Evolutionary conservation across 1,140 invertebrate species (phyloP).

Genomic region (Theocolax elegans): DNA sequence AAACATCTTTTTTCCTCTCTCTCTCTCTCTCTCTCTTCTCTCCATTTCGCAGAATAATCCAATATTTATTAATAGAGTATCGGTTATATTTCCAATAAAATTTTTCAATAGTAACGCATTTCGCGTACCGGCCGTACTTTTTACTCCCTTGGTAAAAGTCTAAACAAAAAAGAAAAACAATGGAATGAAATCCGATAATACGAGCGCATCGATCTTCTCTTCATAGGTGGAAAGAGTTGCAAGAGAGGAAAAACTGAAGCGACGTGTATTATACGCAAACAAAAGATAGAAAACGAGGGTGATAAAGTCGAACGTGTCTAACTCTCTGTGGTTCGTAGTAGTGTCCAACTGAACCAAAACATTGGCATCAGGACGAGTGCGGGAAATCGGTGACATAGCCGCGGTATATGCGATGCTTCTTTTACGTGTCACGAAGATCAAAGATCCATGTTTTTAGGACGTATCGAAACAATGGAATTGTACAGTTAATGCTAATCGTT

Average conservation of each 20-base stretch:
- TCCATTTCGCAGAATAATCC: background rate
- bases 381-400: background rate
- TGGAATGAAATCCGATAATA: slow-evolving; percentile 1
- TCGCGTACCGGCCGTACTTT: too few species aligned
- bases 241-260: background rate
- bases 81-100: background rate
- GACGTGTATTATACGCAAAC: too few species aligned
- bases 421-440: too few species aligned
- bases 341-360: too few species aligned
- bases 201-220: background rate
- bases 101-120: too few species aligned
- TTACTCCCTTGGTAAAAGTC: too few species aligned
- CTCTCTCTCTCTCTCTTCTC: background rate
- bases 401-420: too few species aligned
- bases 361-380: too few species aligned
- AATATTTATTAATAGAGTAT: slow-evolving; percentile 4
- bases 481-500: too few species aligned
- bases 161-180: background rate
- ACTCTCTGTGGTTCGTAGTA: background rate
- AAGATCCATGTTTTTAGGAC: too few species aligned
- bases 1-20: too few species aligned
- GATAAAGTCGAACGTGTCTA: background rate
- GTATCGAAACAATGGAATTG: too few species aligned
- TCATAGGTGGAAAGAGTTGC: background rate
- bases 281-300: background rate